A percentile compares a stretch with the other conserved stretches of the same genome.
Conservation (phyloP, 2,888 invertebrate genomes). For the Anodontia alba region DNA sequence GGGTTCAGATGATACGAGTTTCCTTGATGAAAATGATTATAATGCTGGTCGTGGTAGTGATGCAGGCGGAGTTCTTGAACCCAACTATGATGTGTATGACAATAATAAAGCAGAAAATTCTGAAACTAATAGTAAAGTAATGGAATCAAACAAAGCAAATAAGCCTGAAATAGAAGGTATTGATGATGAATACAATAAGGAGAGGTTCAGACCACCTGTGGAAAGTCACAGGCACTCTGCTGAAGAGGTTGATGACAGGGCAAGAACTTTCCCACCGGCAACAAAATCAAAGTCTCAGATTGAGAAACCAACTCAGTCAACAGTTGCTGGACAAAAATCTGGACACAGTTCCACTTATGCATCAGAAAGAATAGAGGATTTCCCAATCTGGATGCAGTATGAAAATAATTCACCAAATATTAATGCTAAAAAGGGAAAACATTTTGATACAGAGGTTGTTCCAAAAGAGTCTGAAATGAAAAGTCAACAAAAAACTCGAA, state of each 20-base stretch:
- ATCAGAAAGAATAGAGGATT: constrained; percentile 52
- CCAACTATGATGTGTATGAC: not conserved
- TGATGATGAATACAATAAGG: not conserved
- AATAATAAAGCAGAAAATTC: not conserved
- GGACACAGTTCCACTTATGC: constrained; percentile 17
- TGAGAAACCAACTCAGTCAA: constrained; percentile 53
- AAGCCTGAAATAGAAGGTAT: not conserved
- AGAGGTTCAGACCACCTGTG: not conserved
- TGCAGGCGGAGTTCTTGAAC: not conserved
- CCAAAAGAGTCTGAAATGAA: not conserved
- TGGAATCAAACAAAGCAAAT: not conserved
- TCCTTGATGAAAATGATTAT: not conserved
- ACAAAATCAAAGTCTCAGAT: constrained; percentile 54
- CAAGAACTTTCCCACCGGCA: constrained; percentile 46
- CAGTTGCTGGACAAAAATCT: constrained; percentile 45
- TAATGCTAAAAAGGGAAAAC: constrained; percentile 53
- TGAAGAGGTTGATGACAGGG: constrained; percentile 23
- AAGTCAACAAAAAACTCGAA: not conserved
- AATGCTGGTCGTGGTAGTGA: not conserved
- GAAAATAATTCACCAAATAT: constrained; percentile 50
- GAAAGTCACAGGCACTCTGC: constrained; percentile 34
- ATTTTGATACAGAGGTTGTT: not conserved
- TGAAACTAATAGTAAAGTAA: not conserved
- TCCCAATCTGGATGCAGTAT: constrained; percentile 40
- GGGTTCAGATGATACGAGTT: not conserved